Evolutionary conservation across 1,140 invertebrate species (phyloP).

Genomic region (Trichomalopsis sarcophagae): DNA sequence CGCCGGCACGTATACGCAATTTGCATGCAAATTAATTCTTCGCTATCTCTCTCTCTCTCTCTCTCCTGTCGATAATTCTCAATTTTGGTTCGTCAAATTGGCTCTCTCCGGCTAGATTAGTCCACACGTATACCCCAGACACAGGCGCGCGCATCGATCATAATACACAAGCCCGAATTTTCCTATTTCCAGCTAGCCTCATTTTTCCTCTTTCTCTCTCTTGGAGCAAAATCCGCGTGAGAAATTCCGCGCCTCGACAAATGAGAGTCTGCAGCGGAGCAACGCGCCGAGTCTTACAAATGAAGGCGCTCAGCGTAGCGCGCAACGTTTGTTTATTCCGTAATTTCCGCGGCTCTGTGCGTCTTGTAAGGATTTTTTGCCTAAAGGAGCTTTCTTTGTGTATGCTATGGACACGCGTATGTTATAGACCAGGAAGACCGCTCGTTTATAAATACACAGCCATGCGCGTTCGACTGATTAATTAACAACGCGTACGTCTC

Average conservation of each 20-base stretch:
- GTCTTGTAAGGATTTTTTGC: background rate
- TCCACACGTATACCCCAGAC: background rate
- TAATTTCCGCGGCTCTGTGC: background rate
- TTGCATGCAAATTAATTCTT: constrained; percentile 18
- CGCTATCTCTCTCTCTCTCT: background rate
- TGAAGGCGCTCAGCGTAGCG: constrained; percentile 10
- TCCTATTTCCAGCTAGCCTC: too few relatives aligned
- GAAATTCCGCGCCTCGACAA: background rate
- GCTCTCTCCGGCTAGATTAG: background rate
- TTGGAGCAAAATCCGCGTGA: background rate
- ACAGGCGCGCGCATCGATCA: background rate
- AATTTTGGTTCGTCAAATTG: background rate
- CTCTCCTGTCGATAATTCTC: background rate
- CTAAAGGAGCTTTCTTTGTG: background rate
- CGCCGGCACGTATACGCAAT: background rate
- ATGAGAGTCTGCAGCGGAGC: background rate
- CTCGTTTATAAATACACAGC: too few relatives aligned
- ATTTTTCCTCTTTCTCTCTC: constrained; percentile 8
- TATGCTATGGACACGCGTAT: background rate
- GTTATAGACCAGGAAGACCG: too few relatives aligned
- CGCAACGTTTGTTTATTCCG: constrained; percentile 27
- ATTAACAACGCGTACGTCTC: background rate
- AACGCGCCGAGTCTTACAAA: constrained; percentile 3
- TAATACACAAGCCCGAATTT: background rate
- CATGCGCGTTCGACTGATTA: background rate